These are phyloP conservation scores for Pomatorhinus ruficollis DNA, from an alignment of 2,113 vertebrate species.

Conservation along the genomic window DNA sequence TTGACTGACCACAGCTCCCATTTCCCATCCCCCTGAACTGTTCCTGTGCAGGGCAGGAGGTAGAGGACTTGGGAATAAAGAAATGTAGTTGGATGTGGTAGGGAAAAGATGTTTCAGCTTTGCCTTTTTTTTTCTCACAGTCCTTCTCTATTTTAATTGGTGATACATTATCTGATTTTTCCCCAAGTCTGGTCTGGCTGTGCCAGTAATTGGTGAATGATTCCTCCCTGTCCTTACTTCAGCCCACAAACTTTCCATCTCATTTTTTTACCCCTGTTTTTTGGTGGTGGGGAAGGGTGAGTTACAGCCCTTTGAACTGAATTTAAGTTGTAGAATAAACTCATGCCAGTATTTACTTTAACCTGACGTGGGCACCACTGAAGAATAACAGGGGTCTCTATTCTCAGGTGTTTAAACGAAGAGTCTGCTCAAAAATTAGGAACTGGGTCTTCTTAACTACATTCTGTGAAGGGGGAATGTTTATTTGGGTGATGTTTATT, in stretches of 20 bases:
- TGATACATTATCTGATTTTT: neutral
- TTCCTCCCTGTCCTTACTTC: neutral
- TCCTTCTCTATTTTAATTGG: neutral
- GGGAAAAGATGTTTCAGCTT: neutral
- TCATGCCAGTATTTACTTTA: neutral
- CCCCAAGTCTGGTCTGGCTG: neutral
- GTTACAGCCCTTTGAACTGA: neutral
- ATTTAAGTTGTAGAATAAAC: neutral
- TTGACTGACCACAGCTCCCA: rapidly evolving
- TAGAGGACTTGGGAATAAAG: neutral
- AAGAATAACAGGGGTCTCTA: neutral
- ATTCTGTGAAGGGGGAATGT: neutral
- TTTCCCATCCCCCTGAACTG: rapidly evolving
- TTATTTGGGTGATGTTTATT: neutral
- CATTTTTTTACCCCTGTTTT: neutral
- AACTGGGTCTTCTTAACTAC: neutral
- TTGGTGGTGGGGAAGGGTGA: rapidly evolving
- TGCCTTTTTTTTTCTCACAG: neutral
- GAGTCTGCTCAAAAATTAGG: neutral
- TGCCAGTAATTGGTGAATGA: neutral
- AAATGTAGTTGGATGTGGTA: rapidly evolving
- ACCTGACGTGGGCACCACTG: rapidly evolving
- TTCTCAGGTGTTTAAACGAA: neutral
- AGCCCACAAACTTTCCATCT: rapidly evolving
- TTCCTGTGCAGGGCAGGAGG: rapidly evolving